These are phyloP conservation scores for Homarus gammarus DNA, from an alignment of 2,888 invertebrate species.

Conservation along the genomic window DNA sequence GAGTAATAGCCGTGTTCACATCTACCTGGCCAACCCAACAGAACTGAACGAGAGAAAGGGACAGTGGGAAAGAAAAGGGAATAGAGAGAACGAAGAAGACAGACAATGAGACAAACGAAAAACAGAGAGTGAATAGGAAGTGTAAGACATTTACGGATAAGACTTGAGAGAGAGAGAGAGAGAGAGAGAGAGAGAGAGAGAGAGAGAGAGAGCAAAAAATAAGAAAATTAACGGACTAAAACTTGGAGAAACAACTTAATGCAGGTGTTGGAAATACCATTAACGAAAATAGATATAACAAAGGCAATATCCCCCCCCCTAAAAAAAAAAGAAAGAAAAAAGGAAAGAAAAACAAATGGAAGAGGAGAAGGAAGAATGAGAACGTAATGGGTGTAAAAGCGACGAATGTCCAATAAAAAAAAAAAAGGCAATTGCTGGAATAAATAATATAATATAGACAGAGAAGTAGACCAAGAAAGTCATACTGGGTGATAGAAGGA, in stretches of 20 bases:
- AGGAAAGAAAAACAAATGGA: background rate
- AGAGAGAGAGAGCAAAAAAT: background rate
- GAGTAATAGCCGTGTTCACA: background rate
- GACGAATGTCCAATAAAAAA: background rate
- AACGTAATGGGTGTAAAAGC: background rate
- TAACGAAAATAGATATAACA: too few relatives aligned
- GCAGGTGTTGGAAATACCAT: too few relatives aligned
- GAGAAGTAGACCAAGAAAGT: background rate
- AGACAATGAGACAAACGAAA: background rate
- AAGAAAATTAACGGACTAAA: too few relatives aligned
- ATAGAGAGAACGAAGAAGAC: background rate
- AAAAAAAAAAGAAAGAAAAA: background rate
- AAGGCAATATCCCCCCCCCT: too few relatives aligned
- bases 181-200: constrained; percentile 16
- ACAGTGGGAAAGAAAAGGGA: background rate
- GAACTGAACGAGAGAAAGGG: too few relatives aligned
- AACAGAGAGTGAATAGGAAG: too few relatives aligned
- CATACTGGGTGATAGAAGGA: background rate
- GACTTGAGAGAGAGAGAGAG: background rate
- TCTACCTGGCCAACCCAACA: too few relatives aligned
- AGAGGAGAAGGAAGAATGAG: background rate
- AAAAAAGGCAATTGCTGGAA: background rate
- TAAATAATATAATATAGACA: background rate
- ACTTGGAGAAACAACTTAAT: too few relatives aligned
- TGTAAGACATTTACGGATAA: too few relatives aligned